phyloP scores from a whole-genome alignment of 2,113 vertebrate species.

The Periophthalmus modestus region DNA sequence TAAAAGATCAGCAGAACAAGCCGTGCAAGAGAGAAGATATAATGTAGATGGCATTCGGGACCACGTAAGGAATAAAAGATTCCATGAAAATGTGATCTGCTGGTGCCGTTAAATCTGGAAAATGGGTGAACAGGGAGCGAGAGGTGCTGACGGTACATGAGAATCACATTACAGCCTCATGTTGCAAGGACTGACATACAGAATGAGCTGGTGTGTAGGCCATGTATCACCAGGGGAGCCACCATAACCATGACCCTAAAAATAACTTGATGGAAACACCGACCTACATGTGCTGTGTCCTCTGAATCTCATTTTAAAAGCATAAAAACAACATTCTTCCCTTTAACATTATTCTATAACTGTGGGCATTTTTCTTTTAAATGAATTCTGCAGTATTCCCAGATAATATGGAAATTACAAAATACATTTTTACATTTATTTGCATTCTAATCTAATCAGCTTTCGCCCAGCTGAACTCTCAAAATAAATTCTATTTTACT shows the following conservation, averaged over 20 bases:
- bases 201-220: slow-evolving; percentile 6
- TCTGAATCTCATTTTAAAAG: not conserved
- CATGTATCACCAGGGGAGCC: not conserved
- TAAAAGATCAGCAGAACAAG: not conserved
- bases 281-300: not conserved
- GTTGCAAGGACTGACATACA: not conserved
- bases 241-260: not conserved
- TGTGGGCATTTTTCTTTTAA: not conserved
- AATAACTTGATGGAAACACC: not conserved
- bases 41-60: not conserved
- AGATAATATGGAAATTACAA: not conserved
- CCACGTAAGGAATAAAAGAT: not conserved
- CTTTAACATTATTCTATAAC: not conserved
- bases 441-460: slow-evolving; percentile 9
- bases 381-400: not conserved
- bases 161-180: slow-evolving; percentile 1
- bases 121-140: not conserved
- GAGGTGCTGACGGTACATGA: not conserved
- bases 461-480: not conserved
- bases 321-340: not conserved
- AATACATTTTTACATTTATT: slow-evolving; percentile 7
- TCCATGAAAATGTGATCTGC: not conserved
- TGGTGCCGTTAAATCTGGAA: not conserved
- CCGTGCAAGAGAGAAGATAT: not conserved
- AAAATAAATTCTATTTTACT: not conserved